These are phyloP conservation scores for Pluvialis apricaria DNA, from an alignment of 2,113 vertebrate genomes.

Conservation along the genomic window DNA sequence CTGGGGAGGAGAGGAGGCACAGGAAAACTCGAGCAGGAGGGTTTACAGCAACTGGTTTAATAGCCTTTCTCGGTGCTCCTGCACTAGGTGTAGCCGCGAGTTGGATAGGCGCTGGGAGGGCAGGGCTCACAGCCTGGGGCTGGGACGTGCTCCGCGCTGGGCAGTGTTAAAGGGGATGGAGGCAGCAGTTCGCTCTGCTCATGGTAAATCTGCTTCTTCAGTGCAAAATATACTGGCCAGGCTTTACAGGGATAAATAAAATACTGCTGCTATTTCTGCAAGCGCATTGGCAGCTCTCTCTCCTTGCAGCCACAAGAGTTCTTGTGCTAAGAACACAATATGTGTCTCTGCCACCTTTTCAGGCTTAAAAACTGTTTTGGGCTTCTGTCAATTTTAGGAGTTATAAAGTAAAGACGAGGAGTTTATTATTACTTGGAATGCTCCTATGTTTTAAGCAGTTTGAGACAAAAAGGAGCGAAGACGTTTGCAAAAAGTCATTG, in stretches of 20 bases:
- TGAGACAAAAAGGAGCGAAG: conserved; percentile 4
- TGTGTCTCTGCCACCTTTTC: conserved; percentile 54
- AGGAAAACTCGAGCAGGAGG: neutral
- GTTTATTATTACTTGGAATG: conserved; percentile 36
- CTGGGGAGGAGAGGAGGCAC: neutral
- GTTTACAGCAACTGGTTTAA: neutral
- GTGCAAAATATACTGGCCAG: conserved; percentile 21
- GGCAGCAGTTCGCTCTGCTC: neutral
- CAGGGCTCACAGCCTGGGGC: neutral
- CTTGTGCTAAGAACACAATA: conserved; percentile 56
- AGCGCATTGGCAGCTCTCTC: conserved; percentile 41
- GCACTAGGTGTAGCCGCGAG: neutral
- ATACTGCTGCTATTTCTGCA: conserved; percentile 59
- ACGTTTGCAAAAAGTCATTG: neutral
- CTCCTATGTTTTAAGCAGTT: neutral
- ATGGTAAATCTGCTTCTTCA: neutral
- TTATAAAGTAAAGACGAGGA: conserved; percentile 39
- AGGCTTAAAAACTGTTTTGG: conserved; percentile 39
- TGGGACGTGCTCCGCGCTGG: neutral
- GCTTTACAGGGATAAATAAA: conserved; percentile 46
- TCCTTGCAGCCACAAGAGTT: conserved; percentile 46
- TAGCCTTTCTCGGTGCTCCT: neutral
- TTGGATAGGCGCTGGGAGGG: neutral
- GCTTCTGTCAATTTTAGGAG: conserved; percentile 45
- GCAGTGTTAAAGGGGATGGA: neutral